Conservation (phyloP, 2,113 vertebrate species). For the Semnornis frantzii region DNA sequence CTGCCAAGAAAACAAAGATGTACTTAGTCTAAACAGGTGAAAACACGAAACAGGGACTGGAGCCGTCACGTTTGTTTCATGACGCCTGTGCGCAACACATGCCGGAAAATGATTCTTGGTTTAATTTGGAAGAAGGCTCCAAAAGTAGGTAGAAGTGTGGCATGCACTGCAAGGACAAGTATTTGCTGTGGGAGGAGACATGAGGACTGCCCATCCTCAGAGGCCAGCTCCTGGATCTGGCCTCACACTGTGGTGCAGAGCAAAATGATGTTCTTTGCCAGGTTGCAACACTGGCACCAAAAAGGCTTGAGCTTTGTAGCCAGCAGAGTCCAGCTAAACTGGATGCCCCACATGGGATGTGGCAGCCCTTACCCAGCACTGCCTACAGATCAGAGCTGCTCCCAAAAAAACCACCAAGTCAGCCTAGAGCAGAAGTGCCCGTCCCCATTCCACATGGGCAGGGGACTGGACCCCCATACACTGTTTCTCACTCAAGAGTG, state of each 20-base stretch:
- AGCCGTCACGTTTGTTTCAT: background rate
- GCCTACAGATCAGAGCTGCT: background rate
- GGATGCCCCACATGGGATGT: fast-evolving
- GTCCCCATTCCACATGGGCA: fast-evolving
- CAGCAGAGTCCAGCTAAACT: fast-evolving
- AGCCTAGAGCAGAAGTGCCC: background rate
- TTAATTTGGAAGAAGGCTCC: background rate
- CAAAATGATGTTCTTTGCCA: background rate
- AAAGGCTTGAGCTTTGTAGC: background rate
- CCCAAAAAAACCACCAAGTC: background rate
- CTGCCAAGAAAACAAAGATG: constrained; percentile 42
- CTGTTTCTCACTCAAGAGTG: fast-evolving
- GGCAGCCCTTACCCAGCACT: background rate
- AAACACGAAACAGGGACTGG: constrained; percentile 1
- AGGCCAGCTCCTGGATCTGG: background rate
- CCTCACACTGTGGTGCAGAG: fast-evolving
- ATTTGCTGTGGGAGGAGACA: background rate
- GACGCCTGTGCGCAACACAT: background rate
- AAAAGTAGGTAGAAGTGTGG: background rate
- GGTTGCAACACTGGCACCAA: background rate
- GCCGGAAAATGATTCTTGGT: background rate
- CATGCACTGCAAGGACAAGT: background rate
- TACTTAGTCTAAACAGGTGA: constrained; percentile 20
- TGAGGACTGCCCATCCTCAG: background rate
- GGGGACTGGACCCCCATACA: fast-evolving